Base-by-base conservation (phyloP, 2,888 invertebrate species). In the Cephus pulcher region DNA sequence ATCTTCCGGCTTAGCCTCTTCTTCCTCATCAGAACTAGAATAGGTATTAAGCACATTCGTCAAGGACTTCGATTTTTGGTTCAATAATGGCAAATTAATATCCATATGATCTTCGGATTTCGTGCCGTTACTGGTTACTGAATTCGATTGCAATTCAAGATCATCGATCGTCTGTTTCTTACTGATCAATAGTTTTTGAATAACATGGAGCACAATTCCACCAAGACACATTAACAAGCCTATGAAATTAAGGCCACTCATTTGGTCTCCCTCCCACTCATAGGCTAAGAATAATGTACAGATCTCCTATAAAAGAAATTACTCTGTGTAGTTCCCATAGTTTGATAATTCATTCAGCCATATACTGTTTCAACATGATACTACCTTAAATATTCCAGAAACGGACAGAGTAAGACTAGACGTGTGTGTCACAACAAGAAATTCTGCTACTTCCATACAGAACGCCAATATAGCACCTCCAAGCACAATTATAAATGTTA, bases 321-420 rank as follows among this genome's bases (percentile, higher is more conserved):
- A 75, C 30, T 33, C 30, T 74, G 35, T 23, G 3, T 23, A 11
- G 30, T 34, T 74, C 6, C 30, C 3, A 23, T 12, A 34, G 15
- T 74, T 6, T 30, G 35, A 11, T 35, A 35, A 78, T 68, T 75
- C 23, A 37, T 78, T 75, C 73, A 34, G 79, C n/a, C 71, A 70
- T 75, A 33, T 34, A 11, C 74, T 9, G 9, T 23, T 56, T 23
- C 1, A 56, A 56, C 6, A 6, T 56, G 23, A 23, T 23, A 56
- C 23, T 92, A 98, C 98, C 95, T 99, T 99, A 90, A 98, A 96
- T 89, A 99, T 98, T 79, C 99, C 98, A 74, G 98, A 96, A 85
- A 99, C 96, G 34, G 98, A 97, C 73, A 99, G 93, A 0, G 99
- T 99, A 77, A 99, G 95, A 93, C 99, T 98, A 86, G 99, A 99